A percentile compares a stretch with the other conserved stretches of the same genome.
These are phyloP conservation scores for Sphaeramia orbicularis DNA, from an alignment of 2,797 vertebrate species.

Conservation along the genomic window DNA sequence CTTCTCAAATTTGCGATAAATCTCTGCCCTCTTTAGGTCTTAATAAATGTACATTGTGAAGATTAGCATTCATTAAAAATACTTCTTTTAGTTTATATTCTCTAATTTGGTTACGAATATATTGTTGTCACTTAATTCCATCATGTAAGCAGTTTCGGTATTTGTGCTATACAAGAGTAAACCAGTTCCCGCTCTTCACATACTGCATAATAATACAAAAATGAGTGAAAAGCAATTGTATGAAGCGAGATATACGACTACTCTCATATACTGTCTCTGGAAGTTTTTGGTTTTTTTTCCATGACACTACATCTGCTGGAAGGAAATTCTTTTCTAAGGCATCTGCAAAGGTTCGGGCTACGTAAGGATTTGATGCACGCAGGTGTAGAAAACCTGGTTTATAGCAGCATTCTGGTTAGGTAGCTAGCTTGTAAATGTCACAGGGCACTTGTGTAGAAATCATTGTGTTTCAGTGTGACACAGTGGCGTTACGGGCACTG, in stretches of 20 bases:
- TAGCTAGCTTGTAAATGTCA: constrained; percentile 36
- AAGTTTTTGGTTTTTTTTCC: background rate
- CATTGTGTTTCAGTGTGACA: constrained; percentile 1
- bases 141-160: background rate
- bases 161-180: constrained; percentile 38
- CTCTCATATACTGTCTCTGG: background rate
- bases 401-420: constrained; percentile 52
- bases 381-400: constrained; percentile 10
- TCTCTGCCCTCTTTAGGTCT: no score
- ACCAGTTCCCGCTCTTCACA: constrained; percentile 7
- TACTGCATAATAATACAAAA: background rate
- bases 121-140: background rate
- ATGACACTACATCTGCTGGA: constrained; percentile 8
- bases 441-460: constrained; percentile 51
- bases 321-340: constrained; percentile 38
- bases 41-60: no score
- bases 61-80: no score
- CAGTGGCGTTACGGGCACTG: background rate
- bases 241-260: background rate
- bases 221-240: background rate
- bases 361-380: background rate
- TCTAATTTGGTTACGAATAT: background rate
- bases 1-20: background rate
- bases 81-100: no score
- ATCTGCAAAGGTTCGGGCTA: constrained; percentile 25